Percentiles rank a stretch among this genome's conserved stretches.
These are phyloP conservation scores for Geotrupes spiniger DNA, from an alignment of 2,888 invertebrate species.

Conservation along the genomic window DNA sequence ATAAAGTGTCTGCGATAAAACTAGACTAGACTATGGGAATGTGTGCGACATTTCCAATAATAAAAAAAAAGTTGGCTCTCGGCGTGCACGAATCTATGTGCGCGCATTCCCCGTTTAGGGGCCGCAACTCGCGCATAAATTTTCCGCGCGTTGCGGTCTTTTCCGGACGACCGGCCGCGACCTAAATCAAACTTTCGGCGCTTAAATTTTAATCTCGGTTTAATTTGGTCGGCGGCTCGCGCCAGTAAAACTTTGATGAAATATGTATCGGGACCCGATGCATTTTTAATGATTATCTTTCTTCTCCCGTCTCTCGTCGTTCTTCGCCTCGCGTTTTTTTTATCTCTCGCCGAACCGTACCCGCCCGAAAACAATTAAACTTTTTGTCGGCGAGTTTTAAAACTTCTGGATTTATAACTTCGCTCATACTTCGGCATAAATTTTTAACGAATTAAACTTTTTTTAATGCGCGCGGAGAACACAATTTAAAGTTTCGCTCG, in stretches of 20 bases:
- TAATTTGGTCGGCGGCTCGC: conserved; percentile 1
- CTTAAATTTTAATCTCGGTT: conserved; percentile 5
- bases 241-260: conserved; percentile 30
- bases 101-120: too few relatives aligned
- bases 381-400: conserved; percentile 5
- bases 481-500: conserved; percentile 4
- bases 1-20: too few relatives aligned
- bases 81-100: too few relatives aligned
- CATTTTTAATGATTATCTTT: conserved; percentile 38
- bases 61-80: too few relatives aligned
- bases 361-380: conserved; percentile 16
- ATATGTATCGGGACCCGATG: conserved; percentile 34
- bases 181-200: conserved; percentile 3
- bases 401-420: conserved; percentile 14
- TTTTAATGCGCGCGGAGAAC: conserved; percentile 2
- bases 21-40: too few relatives aligned
- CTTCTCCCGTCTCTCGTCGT: conserved; percentile 18
- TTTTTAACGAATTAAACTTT: conserved; percentile 15
- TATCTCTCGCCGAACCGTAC: too few relatives aligned
- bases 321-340: conserved; percentile 20
- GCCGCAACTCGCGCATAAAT: too few relatives aligned
- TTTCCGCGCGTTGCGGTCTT: too few relatives aligned
- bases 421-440: conserved; percentile 14
- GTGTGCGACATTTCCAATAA: too few relatives aligned
- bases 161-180: too few relatives aligned